These are phyloP conservation scores for Stenchaetothrips biformis DNA, from an alignment of 2,888 invertebrate genomes.

Conservation along the genomic window DNA sequence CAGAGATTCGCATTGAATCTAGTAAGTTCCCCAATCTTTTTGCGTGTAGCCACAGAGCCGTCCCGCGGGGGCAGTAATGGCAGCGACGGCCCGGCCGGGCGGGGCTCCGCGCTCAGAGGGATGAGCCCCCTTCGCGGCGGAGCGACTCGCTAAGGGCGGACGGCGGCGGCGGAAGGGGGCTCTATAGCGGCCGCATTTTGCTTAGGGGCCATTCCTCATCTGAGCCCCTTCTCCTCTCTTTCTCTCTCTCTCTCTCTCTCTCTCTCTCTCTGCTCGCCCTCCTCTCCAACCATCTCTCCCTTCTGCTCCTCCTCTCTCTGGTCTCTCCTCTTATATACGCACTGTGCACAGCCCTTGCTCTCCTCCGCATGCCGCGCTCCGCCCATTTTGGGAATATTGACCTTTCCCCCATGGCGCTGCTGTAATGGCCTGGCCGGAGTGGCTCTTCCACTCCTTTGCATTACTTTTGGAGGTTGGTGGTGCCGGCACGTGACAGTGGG, in stretches of 20 bases:
- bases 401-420: too few species aligned
- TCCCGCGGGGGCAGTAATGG: neutral
- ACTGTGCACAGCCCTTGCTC: too few species aligned
- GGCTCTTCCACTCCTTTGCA: too few species aligned
- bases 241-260: conserved; percentile 1
- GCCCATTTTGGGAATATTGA: too few species aligned
- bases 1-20: neutral
- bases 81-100: too few species aligned
- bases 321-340: too few species aligned
- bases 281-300: too few species aligned
- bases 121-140: neutral
- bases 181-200: neutral
- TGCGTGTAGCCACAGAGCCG: neutral
- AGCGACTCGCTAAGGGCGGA: neutral
- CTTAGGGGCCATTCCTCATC: neutral
- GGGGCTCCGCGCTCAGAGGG: neutral
- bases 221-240: neutral
- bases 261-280: neutral
- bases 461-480: too few species aligned
- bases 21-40: neutral
- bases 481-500: too few species aligned
- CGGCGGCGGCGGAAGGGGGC: neutral
- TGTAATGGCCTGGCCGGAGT: too few species aligned
- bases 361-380: too few species aligned
- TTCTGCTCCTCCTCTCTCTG: too few species aligned